Percentiles rank a stretch among this genome's conserved stretches.
These are phyloP conservation scores for Sebastes jordani DNA, from an alignment of 2,797 vertebrate genomes.

Conservation along the genomic window DNA sequence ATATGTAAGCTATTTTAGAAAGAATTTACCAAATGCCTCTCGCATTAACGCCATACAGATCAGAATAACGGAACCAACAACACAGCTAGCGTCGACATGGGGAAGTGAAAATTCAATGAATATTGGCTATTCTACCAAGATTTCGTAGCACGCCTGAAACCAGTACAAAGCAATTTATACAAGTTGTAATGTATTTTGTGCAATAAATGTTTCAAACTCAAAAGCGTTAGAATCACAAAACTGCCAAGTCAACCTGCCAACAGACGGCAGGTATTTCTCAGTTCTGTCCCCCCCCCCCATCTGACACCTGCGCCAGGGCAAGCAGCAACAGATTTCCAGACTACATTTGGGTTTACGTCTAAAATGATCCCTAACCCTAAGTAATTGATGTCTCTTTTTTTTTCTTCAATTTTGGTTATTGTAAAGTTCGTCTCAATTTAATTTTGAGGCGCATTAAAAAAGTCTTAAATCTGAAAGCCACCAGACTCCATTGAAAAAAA, in stretches of 20 bases:
- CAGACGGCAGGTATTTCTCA: neutral
- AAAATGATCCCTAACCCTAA: neutral
- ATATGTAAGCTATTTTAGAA: too few species aligned
- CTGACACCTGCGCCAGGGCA: neutral
- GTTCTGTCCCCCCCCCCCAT: neutral
- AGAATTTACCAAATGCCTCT: too few species aligned
- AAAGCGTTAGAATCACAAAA: neutral
- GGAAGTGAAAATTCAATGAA: neutral
- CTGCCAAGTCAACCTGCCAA: neutral
- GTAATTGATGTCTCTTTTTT: neutral
- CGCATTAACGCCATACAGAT: neutral
- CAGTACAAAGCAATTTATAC: neutral
- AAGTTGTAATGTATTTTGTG: neutral
- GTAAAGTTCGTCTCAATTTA: neutral
- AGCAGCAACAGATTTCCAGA: neutral
- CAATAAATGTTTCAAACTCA: neutral
- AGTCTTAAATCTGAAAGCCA: too few species aligned
- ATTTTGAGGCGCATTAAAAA: neutral
- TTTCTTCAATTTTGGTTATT: neutral
- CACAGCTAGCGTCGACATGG: neutral
- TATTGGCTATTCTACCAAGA: neutral
- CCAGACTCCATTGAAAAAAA: too few species aligned
- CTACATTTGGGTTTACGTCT: neutral
- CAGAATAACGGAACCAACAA: neutral
- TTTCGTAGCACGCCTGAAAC: neutral